Base-by-base conservation (phyloP, 2,888 invertebrate genomes). In the Elegia similella region DNA sequence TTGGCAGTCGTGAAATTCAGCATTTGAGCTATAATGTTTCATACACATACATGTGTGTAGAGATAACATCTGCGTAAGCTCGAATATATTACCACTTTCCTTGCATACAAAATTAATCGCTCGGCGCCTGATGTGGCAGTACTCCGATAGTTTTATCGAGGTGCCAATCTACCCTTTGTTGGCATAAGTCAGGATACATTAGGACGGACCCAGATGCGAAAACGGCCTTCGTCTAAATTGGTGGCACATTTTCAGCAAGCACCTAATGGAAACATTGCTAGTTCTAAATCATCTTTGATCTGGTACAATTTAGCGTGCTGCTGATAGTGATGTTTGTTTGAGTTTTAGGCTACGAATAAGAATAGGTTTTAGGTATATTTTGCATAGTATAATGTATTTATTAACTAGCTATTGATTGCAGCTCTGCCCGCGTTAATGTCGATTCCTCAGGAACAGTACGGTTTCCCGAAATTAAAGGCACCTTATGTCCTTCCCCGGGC, bases 121-220 rank as follows among this genome's bases (percentile, higher is more conserved):
- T 15, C 13, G 10, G 12, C 15, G 29, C 15, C 44, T 32, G 30
- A 23, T 55, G 34, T 32, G 10, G 17, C 32, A 7, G 16, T 1
- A 30, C 12, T 44, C n/a, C n/a, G 6, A 42, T 38, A 23, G 23
- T 6, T 52, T 52, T 23, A 52, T 52, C 42, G 23, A 23, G 23
- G 15, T n/a, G 29, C 5, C 6, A 13, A 32, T 34, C 44, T 30
- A 32, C 54, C 44, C 16, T 55, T 17, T 16, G n/a, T 34, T 12
- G 43, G 30, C 53, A 43, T 46, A 44, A 44, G 12, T 55, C 34
- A 44, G 30, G 32, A 16, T 7, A 54, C 42, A 54, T 54, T 42
- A 54, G 16, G 32, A 44, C 17, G 54, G 44, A 6, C 30, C 54
- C 54, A 55, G 54, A 55, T 55, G 54, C 44, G 44, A 17, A 42